Evolutionary conservation across 2,113 vertebrate species (phyloP), one percentile per base, ranked within the genome.

Genomic region (Crotalus tigris): DNA sequence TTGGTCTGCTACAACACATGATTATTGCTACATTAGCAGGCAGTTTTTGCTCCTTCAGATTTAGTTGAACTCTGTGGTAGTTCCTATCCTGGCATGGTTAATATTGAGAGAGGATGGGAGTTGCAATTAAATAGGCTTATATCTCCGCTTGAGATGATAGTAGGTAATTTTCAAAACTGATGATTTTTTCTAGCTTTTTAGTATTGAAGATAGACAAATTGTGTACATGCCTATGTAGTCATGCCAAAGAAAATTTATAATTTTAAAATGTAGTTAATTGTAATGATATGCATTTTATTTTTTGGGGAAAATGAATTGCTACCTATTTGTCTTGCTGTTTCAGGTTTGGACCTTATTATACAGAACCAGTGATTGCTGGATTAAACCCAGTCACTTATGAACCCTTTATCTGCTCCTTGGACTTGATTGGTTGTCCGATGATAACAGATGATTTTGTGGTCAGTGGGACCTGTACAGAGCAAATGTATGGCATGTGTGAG

Each of bases 401-500:
- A 95, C 99, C 99, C 0, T 99, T 99, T 97, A 98, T 99, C 96
- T 99, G 99, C 97, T 99, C 99, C 0, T 96, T 99, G 69, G 99
- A 99, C 95, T 96, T 99, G 95, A 99, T 99, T 1, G 99, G 99
- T 95, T 99, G 99, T 94, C 99, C 99, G 17, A 99, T 99, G 99
- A 97, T 98, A 88, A 99, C 99, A 0, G 98, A 99, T 0, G 99
- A 99, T 96, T 99, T 99, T 86, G 99, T 99, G 24, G 99, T 99
- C 94, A 99, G 99, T 1, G 99, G 99, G 17, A 99, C 99, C 53
- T 99, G 99, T 94, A 98, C 99, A 0, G 99, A 99, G 96, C 99
- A 99, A 97, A 99, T 99, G 99, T 99, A 99, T 0, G 99, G 99
- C 86, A 99, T 99, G 99, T 99, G 99, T 0, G 99, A 99, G 94